Base-by-base conservation (phyloP, 2,888 invertebrate genomes). In the Girardia tigrina region DNA sequence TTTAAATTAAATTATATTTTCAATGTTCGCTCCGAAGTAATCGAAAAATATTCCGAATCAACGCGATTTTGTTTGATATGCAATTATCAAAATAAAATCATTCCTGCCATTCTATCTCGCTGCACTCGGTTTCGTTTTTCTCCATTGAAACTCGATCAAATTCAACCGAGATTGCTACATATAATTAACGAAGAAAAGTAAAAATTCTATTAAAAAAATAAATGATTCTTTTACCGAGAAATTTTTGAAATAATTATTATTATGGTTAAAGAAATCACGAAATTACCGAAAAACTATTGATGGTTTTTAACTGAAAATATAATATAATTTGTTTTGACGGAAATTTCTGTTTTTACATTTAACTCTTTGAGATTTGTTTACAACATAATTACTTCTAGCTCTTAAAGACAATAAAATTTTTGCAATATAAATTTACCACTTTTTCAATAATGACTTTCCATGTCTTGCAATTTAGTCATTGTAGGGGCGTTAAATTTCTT, bases 1-100 rank as follows among this genome's bases (percentile, higher is more conserved):
- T 36, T 36, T 36, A 36, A 12, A 12, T 36, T 36, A 8, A 12
- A 36, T 12, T 36, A 36, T 36, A 12, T 12, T 36, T 36, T 36
- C 8, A 12, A 12, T 36, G 20, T 12, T 20, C n/a, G 23, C n/a
- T 20, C 23, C 16, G 8, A 12, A 92, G 93, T 98, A 80, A 95
- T 98, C 82, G 98, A 99, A 85, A 98, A 98, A 84, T 99, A 93
- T 83, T 97, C 98, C 14, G 94, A 95, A 79, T 98, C 97, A 85
- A 92, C 94, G 1, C 87, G 98, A 8, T 99, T 99, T 85, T 99
- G 98, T 84, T 90, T 98, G 77, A 98, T 99, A 81, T 95, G 97
- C 86, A 98, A 98, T 85, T 98, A 98, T 85, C 86, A 98, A 79
- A 91, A 93, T 80, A 97, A 97, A 87, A 95, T 99, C 78, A 98